phyloP scores from a whole-genome alignment of 2,113 vertebrate genomes.

The Gorilla gorilla region DNA sequence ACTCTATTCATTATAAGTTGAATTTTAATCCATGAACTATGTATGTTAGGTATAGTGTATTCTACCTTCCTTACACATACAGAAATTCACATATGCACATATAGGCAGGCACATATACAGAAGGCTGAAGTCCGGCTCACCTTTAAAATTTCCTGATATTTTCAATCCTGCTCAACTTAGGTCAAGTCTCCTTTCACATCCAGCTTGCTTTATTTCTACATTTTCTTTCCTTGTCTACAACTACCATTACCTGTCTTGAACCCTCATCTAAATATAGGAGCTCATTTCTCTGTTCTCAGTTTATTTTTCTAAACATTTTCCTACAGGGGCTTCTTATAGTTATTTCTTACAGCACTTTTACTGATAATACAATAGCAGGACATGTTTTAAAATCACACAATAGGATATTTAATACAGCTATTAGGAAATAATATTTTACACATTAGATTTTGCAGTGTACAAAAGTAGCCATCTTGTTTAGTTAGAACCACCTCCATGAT shows the following conservation, averaged over 20 bases:
- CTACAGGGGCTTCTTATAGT: not conserved
- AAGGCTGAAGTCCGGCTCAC: not conserved
- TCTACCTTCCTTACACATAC: not conserved
- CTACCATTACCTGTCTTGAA: not conserved
- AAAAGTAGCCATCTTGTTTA: not conserved
- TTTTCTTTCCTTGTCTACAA: not conserved
- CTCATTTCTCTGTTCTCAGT: not conserved
- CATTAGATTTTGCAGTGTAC: rapidly evolving
- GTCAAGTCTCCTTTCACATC: not conserved
- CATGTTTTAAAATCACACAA: not conserved
- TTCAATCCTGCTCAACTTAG: not conserved
- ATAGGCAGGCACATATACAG: rapidly evolving
- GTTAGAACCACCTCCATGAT: not conserved
- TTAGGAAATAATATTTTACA: not conserved
- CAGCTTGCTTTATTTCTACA: not conserved
- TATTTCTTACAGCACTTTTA: not conserved
- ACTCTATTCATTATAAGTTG: not conserved
- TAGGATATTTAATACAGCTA: not conserved
- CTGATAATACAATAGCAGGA: not conserved
- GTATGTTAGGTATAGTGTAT: not conserved
- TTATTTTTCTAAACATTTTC: not conserved
- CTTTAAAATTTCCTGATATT: not conserved
- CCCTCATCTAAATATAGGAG: not conserved
- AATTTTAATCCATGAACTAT: not conserved
- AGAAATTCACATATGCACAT: not conserved